phyloP scores from a whole-genome alignment of 2,113 vertebrate species.

The Ranitomeya imitator region DNA sequence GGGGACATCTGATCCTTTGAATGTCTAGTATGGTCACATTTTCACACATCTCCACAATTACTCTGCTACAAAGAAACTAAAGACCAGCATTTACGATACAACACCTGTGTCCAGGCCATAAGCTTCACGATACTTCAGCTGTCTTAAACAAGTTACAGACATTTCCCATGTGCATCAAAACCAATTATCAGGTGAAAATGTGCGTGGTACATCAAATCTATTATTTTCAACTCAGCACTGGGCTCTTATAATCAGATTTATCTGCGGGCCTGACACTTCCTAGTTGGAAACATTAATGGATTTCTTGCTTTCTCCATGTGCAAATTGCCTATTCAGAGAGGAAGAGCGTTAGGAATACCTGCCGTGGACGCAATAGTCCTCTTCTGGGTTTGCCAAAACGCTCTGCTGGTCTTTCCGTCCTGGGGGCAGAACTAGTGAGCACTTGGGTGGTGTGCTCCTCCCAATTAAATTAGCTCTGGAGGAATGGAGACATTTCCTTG shows the following conservation, averaged over 20 bases:
- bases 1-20: not conserved
- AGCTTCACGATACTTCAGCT: not conserved
- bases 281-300: not conserved
- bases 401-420: too few species aligned
- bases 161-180: slow-evolving; percentile 6
- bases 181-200: slow-evolving; percentile 36
- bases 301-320: not conserved
- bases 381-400: too few species aligned
- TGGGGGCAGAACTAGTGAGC: too few species aligned
- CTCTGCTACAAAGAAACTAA: not conserved
- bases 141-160: not conserved
- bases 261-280: not conserved
- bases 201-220: slow-evolving; percentile 4
- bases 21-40: not conserved
- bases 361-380: too few species aligned
- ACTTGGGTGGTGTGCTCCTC: too few species aligned
- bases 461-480: too few species aligned
- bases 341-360: too few species aligned
- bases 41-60: not conserved
- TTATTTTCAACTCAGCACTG: slow-evolving; percentile 1
- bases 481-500: too few species aligned
- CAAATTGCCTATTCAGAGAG: too few species aligned
- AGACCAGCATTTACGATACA: not conserved
- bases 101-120: not conserved
- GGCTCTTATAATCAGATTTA: slow-evolving; percentile 5